Evolutionary conservation across 92 coral and sea anemone species (phyloP).

Genomic region (Palythoa grandis): DNA sequence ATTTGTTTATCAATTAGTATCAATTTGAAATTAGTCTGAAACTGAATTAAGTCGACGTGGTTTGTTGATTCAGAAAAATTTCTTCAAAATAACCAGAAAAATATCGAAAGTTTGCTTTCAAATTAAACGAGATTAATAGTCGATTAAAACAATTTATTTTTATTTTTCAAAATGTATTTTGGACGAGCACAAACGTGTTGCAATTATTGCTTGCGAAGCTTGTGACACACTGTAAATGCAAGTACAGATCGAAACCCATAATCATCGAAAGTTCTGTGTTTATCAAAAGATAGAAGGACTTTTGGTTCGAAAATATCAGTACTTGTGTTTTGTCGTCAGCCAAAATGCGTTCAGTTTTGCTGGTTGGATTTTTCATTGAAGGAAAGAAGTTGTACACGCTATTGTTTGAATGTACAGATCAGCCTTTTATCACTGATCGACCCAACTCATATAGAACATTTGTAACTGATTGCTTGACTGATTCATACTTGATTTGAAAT

Average conservation of each 20-base stretch:
- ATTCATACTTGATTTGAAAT: background rate
- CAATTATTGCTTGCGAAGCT: slow-evolving; percentile 11
- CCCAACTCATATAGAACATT: background rate
- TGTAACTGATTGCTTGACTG: background rate
- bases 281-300: background rate
- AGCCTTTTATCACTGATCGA: background rate
- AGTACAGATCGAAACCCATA: background rate
- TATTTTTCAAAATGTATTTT: background rate
- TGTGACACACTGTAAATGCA: background rate
- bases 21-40: background rate
- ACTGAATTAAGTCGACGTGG: background rate
- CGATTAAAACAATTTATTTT: background rate
- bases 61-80: slow-evolving; percentile 30
- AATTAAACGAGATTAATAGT: background rate
- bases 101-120: background rate
- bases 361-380: background rate
- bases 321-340: background rate
- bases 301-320: background rate
- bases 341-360: background rate
- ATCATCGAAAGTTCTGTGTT: background rate
- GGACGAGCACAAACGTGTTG: background rate
- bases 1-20: background rate
- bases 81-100: background rate
- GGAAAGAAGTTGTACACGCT: background rate
- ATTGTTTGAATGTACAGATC: background rate